Evolutionary conservation across 2,113 vertebrate genomes (phyloP), one percentile per base, ranked within the genome.

Genomic region (Passerina amoena): DNA sequence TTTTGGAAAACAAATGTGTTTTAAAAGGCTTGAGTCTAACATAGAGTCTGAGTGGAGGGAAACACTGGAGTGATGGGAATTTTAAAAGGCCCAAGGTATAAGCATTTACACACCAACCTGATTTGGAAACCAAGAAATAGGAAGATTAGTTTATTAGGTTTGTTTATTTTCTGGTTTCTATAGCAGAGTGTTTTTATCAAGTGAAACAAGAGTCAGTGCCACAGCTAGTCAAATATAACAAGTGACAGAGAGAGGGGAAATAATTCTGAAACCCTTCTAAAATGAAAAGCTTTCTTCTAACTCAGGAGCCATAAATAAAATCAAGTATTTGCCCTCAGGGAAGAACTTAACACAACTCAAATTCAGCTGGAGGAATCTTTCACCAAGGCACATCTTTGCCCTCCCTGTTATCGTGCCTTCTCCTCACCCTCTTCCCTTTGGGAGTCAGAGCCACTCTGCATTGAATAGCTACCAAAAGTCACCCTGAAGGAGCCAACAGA

Each of bases 231-330:
- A 92, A 90, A 76, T 75, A 80, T 79, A 91, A 87, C 75, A 92
- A 94, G 48, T 48, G 64, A 48, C 63, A 78, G 51, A 83, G 66
- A 70, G 66, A 77, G 64, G 83, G 80, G 53, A 82, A 91, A 72
- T 45, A 57, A 82, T 81, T 89, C 79, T 82, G 79, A 93, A 92
- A 66, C 61, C 71, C 69, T 53, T 75, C 16, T 33, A 63, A 95
- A 96, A 82, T 35, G 50, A 92, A 61, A 97, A 47, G 61, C 50
- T 91, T 89, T 92, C 77, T 89, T 83, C 64, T 69, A 88, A 42
- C 60, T 92, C 72, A 17, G 72, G 48, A 94, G 65, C 44, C 89
- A 86, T 86, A 96, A 95, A 94, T 94, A 88, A 94, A 96, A 92
- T 69, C 69, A 94, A 94, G 70, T 82, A 92, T 93, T 92, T 85